Evolutionary conservation across 2,888 invertebrate genomes (phyloP).

Genomic region (Lithodes maja): DNA sequence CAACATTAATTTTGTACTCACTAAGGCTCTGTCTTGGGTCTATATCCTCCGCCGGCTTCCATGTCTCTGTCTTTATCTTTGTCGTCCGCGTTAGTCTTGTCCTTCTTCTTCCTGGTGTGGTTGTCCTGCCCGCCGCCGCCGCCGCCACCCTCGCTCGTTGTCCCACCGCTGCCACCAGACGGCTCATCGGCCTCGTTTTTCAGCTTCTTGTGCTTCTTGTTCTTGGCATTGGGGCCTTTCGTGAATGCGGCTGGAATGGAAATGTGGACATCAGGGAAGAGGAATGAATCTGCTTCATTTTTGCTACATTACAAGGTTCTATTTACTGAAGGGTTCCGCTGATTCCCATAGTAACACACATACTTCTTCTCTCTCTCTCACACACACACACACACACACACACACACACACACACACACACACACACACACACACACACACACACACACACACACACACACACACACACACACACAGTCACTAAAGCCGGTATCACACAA

Average conservation of each 20-base stretch:
- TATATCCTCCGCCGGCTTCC: conserved; percentile 11
- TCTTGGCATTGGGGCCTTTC: conserved; percentile 67
- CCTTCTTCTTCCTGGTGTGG: not conserved
- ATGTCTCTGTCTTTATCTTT: conserved; percentile 11
- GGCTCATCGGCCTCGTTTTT: conserved; percentile 63
- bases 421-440: not conserved
- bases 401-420: too few species aligned
- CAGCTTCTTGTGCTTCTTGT: conserved; percentile 71
- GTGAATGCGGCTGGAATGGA: conserved; percentile 42
- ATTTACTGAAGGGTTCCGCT: not conserved
- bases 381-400: not conserved
- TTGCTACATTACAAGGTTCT: not conserved
- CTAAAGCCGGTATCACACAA: too few species aligned
- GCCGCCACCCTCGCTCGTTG: not conserved
- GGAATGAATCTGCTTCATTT: too few species aligned
- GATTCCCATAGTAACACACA: not conserved
- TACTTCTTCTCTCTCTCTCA: not conserved
- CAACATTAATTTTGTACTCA: not conserved
- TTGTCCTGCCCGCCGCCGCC: not conserved
- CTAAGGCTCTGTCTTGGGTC: conserved; percentile 7
- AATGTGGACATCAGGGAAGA: not conserved
- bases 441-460: too few species aligned
- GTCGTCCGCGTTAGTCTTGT: conserved; percentile 19
- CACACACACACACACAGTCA: too few species aligned
- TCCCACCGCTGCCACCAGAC: not conserved